Evolutionary conservation across 2,888 invertebrate genomes (phyloP).

Genomic region (Suillia variegata): DNA sequence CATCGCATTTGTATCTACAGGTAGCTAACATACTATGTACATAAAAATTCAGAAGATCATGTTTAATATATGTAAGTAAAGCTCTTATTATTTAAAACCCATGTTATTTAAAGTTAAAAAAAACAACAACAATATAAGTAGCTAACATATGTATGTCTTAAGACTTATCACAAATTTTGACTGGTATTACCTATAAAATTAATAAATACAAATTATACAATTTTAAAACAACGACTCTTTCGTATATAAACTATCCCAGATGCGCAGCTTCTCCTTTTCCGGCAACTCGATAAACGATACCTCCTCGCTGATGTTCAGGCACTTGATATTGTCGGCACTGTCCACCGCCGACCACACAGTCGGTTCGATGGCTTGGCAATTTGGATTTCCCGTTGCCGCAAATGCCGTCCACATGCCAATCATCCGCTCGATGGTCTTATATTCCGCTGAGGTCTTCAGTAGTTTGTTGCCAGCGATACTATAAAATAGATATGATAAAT

Average conservation of each 20-base stretch:
- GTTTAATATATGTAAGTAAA: no score
- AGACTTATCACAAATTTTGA: no score
- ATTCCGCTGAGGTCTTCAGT: conserved; percentile 42
- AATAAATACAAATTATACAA: no score
- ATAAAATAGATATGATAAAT: conserved; percentile 56
- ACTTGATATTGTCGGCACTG: conserved; percentile 23
- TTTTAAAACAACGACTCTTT: conserved; percentile 27
- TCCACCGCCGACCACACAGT: conserved; percentile 41
- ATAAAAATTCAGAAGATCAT: no score
- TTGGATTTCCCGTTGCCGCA: conserved; percentile 52
- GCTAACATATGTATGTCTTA: no score
- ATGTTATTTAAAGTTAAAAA: no score
- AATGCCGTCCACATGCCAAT: conserved; percentile 55
- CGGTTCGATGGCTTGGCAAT: conserved; percentile 41
- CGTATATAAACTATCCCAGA: conserved; percentile 53
- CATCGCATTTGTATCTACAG: no score
- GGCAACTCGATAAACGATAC: conserved; percentile 48
- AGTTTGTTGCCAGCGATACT: conserved; percentile 40
- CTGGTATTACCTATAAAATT: no score
- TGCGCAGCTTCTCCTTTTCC: conserved; percentile 43
- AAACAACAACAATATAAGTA: no score
- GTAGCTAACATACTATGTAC: no score
- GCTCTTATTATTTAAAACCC: no score
- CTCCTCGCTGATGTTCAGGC: conserved; percentile 46
- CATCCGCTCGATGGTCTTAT: conserved; percentile 53